Percentiles rank a stretch among this genome's conserved stretches.
Conservation (phyloP, 1,140 invertebrate genomes). For the Stegodyphus mimosarum region DNA sequence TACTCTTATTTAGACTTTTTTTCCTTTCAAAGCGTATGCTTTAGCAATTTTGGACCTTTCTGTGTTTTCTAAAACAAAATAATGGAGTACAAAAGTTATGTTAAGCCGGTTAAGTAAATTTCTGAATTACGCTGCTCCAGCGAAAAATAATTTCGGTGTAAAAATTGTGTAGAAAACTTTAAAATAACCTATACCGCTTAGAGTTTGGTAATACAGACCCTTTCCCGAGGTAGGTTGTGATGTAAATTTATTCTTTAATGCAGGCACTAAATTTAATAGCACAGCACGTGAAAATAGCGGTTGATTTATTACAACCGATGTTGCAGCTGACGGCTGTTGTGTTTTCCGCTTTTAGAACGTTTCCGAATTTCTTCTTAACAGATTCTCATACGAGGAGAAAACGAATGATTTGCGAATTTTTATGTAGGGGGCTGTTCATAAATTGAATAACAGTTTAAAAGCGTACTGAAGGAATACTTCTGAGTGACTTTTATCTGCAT, state of each 20-base stretch:
- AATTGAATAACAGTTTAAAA: neutral
- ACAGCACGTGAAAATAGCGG: conserved; percentile 2
- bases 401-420: conserved; percentile 48
- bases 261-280: conserved; percentile 36
- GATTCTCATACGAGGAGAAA: conserved; percentile 30
- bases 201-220: neutral
- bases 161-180: neutral
- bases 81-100: neutral
- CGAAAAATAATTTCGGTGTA: neutral
- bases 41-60: too few relatives aligned
- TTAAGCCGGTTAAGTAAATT: neutral
- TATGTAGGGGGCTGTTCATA: neutral
- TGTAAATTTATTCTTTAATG: conserved; percentile 41
- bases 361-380: conserved; percentile 34
- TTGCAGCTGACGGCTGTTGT: conserved; percentile 38
- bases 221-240: neutral
- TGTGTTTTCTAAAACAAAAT: neutral
- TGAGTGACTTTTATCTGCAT: too few relatives aligned
- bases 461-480: too few relatives aligned
- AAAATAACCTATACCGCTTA: neutral
- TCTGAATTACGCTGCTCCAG: neutral
- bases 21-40: too few relatives aligned
- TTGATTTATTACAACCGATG: conserved; percentile 38
- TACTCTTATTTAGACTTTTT: too few relatives aligned
- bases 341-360: conserved; percentile 23